Base-by-base conservation (phyloP, 2,888 invertebrate species). In the Diogma glabrata region DNA sequence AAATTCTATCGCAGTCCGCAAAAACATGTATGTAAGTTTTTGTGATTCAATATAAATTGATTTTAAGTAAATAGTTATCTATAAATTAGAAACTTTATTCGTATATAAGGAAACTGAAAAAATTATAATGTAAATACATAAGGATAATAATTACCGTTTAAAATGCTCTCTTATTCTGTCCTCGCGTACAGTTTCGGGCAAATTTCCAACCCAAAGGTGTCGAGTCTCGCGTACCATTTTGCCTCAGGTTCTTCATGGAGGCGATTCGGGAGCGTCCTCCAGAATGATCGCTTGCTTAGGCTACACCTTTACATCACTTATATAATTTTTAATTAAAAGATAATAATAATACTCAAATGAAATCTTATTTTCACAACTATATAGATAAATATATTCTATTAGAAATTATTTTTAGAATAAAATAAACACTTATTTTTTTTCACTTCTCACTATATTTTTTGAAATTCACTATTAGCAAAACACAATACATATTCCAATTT, bases 211-310 rank as follows among this genome's bases (percentile, higher is more conserved):
- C 92, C 94, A 94, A 82, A 96, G 87, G 83, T 96, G 94, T 84
- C 95, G 91, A 84, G 94, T 94, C 92, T 95, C 94, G 87, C 95
- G 94, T 87, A 96, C 95, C 96, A 96, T 96, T 87, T 88, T 92
- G 88, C 86, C 84, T 85, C 84, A 78, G 82, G 84, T 84, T 85
- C 88, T 86, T 86, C 87, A 87, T 87, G 63, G 69, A 67, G 66
- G 65, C 65, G 64, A 66, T 64, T 67, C 61, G 16, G 30, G 33
- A 16, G 16, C 33, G 48, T 48, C 48, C 48, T 33, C 48, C 48
- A 30, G 48, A 48, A 48, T 28, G 23, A 46, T 46, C 24, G 46
- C 17, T n/a, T n/a, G n/a, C n/a, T n/a, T n/a, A n/a, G n/a, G n/a
- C n/a, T n/a, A n/a, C n/a, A n/a, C n/a, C n/a, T n/a, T n/a, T n/a